phyloP scores from a whole-genome alignment of 2,888 invertebrate genomes.

The Escarpia spicata region DNA sequence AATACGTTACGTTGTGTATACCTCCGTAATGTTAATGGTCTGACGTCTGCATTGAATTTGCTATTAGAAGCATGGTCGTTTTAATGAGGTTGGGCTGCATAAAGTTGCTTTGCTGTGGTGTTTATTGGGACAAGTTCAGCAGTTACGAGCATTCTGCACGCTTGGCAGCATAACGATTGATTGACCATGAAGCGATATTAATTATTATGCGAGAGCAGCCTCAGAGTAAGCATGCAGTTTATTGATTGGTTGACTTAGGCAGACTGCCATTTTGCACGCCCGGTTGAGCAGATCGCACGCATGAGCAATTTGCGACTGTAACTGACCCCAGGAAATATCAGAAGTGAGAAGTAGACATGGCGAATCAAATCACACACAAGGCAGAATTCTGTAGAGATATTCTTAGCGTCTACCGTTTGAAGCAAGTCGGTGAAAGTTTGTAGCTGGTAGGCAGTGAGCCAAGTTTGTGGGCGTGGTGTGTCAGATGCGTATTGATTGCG shows the following conservation, averaged over 20 bases:
- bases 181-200: background rate
- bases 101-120: background rate
- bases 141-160: background rate
- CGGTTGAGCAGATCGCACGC: background rate
- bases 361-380: background rate
- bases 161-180: background rate
- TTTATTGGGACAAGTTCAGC: background rate
- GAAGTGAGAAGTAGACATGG: background rate
- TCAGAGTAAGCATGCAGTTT: background rate
- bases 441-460: background rate
- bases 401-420: background rate
- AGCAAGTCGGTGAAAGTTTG: background rate
- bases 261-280: background rate
- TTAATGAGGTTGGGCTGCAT: background rate
- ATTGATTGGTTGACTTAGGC: background rate
- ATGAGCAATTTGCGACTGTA: background rate
- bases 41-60: background rate
- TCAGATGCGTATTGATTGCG: background rate
- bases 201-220: constrained; percentile 4
- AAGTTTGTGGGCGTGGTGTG: constrained; percentile 10
- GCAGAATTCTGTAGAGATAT: background rate
- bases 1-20: background rate
- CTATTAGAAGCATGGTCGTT: background rate
- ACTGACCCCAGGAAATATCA: background rate
- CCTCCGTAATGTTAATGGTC: background rate